Conservation (phyloP, 2,797 vertebrate genomes). For the Novumbra hubbsi region DNA sequence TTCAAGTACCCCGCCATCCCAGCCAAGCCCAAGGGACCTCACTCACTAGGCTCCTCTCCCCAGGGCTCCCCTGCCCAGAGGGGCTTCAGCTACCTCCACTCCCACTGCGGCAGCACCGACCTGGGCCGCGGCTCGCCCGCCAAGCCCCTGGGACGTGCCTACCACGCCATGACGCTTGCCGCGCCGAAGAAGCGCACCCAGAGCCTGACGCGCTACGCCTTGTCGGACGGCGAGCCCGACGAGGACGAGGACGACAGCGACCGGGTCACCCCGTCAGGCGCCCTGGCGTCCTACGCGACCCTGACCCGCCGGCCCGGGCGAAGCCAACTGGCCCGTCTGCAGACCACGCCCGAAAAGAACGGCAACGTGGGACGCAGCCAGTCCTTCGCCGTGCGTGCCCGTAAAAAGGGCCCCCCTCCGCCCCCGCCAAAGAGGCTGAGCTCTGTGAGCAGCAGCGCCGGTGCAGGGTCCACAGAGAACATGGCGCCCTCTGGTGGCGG, state of each 20-base stretch:
- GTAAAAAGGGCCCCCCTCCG: constrained; percentile 88
- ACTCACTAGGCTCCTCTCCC: constrained; percentile 40
- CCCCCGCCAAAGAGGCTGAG: constrained; percentile 92
- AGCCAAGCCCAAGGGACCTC: constrained; percentile 61
- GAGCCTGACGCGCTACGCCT: constrained; percentile 82
- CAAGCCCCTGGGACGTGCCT: not conserved
- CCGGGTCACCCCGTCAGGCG: constrained; percentile 44
- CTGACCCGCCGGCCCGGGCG: constrained; percentile 85
- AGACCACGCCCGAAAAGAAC: constrained; percentile 64
- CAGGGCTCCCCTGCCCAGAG: constrained; percentile 68
- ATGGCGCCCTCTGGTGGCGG: constrained; percentile 26
- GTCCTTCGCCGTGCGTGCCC: constrained; percentile 89
- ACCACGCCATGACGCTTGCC: constrained; percentile 37
- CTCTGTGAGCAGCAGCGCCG: constrained; percentile 78
- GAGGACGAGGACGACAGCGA: constrained; percentile 66
- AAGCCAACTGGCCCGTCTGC: constrained; percentile 69
- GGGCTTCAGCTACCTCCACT: constrained; percentile 77
- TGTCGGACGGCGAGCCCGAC: constrained; percentile 86
- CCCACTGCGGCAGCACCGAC: constrained; percentile 61
- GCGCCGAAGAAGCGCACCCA: constrained; percentile 81
- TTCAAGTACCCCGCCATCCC: constrained; percentile 82
- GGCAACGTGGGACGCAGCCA: constrained; percentile 83
- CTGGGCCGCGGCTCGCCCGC: constrained; percentile 28
- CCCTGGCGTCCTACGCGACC: constrained; percentile 86
- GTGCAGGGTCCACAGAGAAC: constrained; percentile 60